Conservation (phyloP, 2,888 invertebrate species). For the Sinelater perroti region DNA sequence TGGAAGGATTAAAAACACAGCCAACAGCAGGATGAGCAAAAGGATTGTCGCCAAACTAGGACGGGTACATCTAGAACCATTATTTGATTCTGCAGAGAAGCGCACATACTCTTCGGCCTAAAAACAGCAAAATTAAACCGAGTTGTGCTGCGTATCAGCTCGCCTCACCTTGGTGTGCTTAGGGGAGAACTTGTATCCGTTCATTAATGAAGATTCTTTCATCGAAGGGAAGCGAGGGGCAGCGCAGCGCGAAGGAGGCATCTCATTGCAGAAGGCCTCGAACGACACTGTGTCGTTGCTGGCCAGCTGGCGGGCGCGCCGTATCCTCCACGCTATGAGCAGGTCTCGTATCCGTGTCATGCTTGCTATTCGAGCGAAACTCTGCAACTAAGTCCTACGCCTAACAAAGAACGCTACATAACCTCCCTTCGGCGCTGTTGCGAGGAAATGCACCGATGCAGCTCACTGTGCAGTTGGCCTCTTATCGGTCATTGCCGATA, state of each 20-base stretch:
- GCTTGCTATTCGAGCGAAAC: no score
- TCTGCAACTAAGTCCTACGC: no score
- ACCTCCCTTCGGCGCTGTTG: no score
- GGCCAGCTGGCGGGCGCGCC: slow-evolving; percentile 50
- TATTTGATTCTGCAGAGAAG: slow-evolving; percentile 47
- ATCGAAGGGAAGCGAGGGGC: slow-evolving; percentile 53
- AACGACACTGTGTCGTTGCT: slow-evolving; percentile 63
- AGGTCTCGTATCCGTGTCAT: slow-evolving; percentile 55
- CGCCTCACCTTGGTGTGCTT: slow-evolving; percentile 19
- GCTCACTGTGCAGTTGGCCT: no score
- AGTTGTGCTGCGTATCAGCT: not conserved
- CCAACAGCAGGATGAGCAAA: slow-evolving; percentile 54
- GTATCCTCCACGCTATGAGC: slow-evolving; percentile 51
- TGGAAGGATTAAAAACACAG: slow-evolving; percentile 59
- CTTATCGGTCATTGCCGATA: no score
- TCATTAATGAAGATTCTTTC: slow-evolving; percentile 66
- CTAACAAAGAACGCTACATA: no score
- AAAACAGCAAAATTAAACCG: slow-evolving; percentile 31
- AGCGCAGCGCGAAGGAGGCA: slow-evolving; percentile 56
- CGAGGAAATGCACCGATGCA: no score
- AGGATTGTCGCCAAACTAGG: slow-evolving; percentile 55
- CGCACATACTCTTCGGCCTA: slow-evolving; percentile 52
- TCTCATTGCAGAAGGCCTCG: slow-evolving; percentile 69
- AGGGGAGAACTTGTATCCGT: slow-evolving; percentile 59
- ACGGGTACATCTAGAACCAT: slow-evolving; percentile 49